These are phyloP conservation scores for Oryzias sinensis DNA, from an alignment of 2,797 vertebrate species.

Conservation along the genomic window DNA sequence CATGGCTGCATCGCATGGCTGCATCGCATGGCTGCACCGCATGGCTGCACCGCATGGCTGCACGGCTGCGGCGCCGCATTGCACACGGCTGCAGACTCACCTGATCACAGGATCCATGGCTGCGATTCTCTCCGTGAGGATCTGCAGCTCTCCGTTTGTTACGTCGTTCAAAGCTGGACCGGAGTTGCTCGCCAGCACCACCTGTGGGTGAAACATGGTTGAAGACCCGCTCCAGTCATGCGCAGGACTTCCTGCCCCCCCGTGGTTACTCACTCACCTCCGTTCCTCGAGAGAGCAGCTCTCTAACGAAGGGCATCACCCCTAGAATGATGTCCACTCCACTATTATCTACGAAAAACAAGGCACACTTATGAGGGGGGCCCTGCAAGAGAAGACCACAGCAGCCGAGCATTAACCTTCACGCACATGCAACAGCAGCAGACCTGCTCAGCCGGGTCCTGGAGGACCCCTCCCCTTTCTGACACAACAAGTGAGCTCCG, in stretches of 20 bases:
- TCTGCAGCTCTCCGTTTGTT: constrained; percentile 92
- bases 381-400: constrained; percentile 92
- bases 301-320: constrained; percentile 98
- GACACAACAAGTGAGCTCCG: too few species aligned
- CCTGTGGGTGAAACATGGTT: constrained; percentile 65
- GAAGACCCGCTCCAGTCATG: not conserved
- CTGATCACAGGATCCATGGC: constrained; percentile 90
- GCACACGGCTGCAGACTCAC: constrained; percentile 72
- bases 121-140: constrained; percentile 88
- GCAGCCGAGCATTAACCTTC: constrained; percentile 40
- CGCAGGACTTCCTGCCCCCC: too few species aligned
- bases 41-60: too few species aligned
- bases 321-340: constrained; percentile 99
- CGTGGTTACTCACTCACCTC: constrained; percentile 84
- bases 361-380: constrained; percentile 98
- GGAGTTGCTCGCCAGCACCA: constrained; percentile 96
- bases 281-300: constrained; percentile 94
- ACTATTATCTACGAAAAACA: constrained; percentile 99
- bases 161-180: constrained; percentile 94
- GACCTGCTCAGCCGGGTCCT: not conserved
- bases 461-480: too few species aligned
- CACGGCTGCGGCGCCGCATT: too few species aligned
- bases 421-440: constrained; percentile 10
- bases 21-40: too few species aligned
- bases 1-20: too few species aligned